phyloP scores from a whole-genome alignment of 1,140 invertebrate genomes.

The Drosophila chauvacae region DNA sequence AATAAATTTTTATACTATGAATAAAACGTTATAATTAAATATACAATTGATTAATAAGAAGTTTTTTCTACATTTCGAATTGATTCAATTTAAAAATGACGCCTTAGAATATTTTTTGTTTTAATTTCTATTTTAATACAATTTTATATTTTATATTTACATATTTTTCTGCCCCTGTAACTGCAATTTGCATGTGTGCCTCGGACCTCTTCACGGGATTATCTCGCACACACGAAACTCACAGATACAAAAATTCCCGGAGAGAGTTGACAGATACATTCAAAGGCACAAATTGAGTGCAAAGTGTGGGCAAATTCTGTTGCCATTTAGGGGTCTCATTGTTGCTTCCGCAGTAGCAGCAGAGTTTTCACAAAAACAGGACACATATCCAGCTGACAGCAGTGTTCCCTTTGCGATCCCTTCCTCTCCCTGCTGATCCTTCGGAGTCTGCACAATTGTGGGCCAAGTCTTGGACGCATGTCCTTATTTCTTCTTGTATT shows the following conservation, averaged over 20 bases:
- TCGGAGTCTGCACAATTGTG: slow-evolving; percentile 63
- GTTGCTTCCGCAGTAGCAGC: slow-evolving; percentile 66
- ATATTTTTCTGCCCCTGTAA: slow-evolving; percentile 48
- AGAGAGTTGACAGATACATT: slow-evolving; percentile 11
- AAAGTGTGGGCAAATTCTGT: slow-evolving; percentile 68
- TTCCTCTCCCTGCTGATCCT: not conserved
- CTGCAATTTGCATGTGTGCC: slow-evolving; percentile 57
- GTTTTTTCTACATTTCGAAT: no score
- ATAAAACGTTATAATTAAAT: no score
- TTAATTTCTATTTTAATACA: not conserved
- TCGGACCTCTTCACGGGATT: slow-evolving; percentile 28
- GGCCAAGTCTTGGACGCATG: slow-evolving; percentile 73
- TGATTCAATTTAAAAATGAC: no score
- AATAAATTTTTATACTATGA: no score
- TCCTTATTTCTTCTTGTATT: slow-evolving; percentile 23
- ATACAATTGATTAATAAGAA: no score
- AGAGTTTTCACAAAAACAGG: slow-evolving; percentile 30
- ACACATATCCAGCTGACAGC: slow-evolving; percentile 40
- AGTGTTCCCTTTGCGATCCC: slow-evolving; percentile 9
- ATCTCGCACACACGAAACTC: slow-evolving; percentile 20
- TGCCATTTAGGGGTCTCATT: slow-evolving; percentile 62
- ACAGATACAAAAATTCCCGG: slow-evolving; percentile 6
- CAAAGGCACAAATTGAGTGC: slow-evolving; percentile 56
- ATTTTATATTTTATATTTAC: not conserved
- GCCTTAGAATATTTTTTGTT: not conserved